Base-by-base conservation (phyloP, 2,113 vertebrate genomes). In the Scophthalmus maximus region DNA sequence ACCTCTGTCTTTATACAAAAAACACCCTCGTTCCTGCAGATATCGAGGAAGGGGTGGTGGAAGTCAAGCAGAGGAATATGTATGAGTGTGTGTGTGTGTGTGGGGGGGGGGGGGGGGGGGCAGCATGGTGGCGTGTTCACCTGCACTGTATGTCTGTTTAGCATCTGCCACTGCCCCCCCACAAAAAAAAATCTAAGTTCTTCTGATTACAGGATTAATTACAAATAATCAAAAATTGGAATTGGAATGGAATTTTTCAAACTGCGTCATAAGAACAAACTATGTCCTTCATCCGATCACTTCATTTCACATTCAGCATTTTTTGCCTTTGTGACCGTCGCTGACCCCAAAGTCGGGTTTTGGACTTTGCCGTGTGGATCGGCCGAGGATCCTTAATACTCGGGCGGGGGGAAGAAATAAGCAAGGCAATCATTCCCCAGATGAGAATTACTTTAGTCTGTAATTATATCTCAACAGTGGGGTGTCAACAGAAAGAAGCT, bases 1-100 rank as follows among this genome's bases (percentile, higher is more conserved):
- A 71, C 58, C 74, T 81, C 81, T 85, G 76, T 84, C 88, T 85
- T 86, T 82, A 79, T 86, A 79, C 73, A 71, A 82, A n/a, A 85
- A 88, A 89, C 71, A 77, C 65, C 67, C 77, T 79, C 73, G 58
- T 81, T 87, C 53, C 63, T 79, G 73, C 61, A 84, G 61, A 82
- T 82, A 78, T 70, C 79, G 71, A 62, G 70, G 46, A 80, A 25
- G 10, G 71, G 56, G 49, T n/a, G 26, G 36, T 78, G 69, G 53
- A 73, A 84, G 72, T 82, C 72, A 79, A 81, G 53, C 60, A 76
- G 69, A 55, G 20, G 60, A 73, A 71, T 84, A 63, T 78, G 68
- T 46, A 68, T 76, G 42, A 73, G 63, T 59, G 50, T 58, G 58
- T 47, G 36, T 50, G 3, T 18, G 55, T 38, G 36, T 34, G 27